Evolutionary conservation across 23 tunicate species (phyloP).

Genomic region (Corella eumyota): DNA sequence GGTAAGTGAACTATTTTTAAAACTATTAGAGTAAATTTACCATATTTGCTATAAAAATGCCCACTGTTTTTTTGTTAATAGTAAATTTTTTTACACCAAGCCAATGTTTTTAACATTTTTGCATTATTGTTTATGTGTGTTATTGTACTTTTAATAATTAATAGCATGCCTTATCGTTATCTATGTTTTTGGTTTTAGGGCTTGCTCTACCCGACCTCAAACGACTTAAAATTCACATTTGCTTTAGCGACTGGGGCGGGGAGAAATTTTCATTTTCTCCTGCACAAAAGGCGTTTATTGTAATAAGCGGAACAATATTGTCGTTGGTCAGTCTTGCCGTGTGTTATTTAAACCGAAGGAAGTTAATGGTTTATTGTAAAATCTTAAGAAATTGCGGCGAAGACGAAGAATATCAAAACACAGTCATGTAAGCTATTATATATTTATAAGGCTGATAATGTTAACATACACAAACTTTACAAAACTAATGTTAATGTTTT

Average conservation of each 20-base stretch:
- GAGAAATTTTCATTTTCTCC: slow-evolving; percentile 5
- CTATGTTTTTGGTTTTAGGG: background rate
- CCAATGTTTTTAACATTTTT: no score
- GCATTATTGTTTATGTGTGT: no score
- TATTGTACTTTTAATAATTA: no score
- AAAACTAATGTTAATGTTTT: background rate
- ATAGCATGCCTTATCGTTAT: no score
- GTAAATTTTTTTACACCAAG: no score
- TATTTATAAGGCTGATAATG: no score
- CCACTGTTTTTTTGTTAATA: no score
- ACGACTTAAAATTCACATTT: background rate
- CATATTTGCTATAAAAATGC: no score
- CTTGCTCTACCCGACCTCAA: background rate
- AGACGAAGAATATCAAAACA: slow-evolving; percentile 1
- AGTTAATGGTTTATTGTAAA: slow-evolving; percentile 16
- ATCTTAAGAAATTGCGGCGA: slow-evolving; percentile 20
- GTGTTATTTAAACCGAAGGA: slow-evolving; percentile 16
- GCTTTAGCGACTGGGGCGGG: slow-evolving; percentile 10
- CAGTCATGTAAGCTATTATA: slow-evolving; percentile 7
- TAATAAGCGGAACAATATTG: slow-evolving; percentile 5
- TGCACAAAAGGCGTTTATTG: slow-evolving; percentile 15
- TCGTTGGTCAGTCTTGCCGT: slow-evolving; percentile 21
- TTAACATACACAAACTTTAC: no score
- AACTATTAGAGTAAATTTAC: no score
- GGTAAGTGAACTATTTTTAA: no score